phyloP scores from a whole-genome alignment of 2,113 vertebrate species.

The Cygnus atratus region DNA sequence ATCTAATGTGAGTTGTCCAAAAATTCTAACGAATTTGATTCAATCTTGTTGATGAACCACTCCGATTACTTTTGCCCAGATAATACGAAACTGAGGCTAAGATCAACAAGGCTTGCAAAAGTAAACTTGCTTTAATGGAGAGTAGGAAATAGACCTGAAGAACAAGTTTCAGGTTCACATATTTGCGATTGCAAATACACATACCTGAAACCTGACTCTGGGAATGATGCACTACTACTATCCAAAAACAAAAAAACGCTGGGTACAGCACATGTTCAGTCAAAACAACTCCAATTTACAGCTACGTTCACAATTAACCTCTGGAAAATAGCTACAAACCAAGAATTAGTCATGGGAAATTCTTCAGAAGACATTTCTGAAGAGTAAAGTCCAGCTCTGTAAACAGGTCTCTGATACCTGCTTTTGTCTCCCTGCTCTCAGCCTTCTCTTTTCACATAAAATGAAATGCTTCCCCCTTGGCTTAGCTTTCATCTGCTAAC shows the following conservation, averaged over 20 bases:
- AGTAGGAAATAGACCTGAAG: constrained; percentile 29
- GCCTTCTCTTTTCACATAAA: neutral
- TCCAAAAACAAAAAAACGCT: neutral
- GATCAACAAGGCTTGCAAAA: constrained; percentile 6
- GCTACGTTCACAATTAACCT: neutral
- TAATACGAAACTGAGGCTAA: neutral
- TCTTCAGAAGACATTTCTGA: neutral
- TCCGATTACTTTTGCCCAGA: neutral
- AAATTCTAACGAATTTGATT: neutral
- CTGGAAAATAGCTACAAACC: neutral
- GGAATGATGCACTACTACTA: neutral
- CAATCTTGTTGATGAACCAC: neutral
- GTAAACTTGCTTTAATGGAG: neutral
- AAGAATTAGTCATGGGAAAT: neutral
- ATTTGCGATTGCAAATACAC: neutral
- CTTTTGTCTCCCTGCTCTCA: neutral
- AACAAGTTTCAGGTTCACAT: constrained; percentile 37
- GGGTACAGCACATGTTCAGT: neutral
- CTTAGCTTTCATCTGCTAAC: constrained; percentile 3
- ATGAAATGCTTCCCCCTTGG: neutral
- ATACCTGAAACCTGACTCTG: constrained; percentile 13
- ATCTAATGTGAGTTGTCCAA: neutral
- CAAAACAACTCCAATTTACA: neutral
- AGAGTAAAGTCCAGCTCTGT: neutral
- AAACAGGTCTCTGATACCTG: neutral